Conservation (phyloP, 2,888 invertebrate species). For the Bembecia ichneumoniformis region DNA sequence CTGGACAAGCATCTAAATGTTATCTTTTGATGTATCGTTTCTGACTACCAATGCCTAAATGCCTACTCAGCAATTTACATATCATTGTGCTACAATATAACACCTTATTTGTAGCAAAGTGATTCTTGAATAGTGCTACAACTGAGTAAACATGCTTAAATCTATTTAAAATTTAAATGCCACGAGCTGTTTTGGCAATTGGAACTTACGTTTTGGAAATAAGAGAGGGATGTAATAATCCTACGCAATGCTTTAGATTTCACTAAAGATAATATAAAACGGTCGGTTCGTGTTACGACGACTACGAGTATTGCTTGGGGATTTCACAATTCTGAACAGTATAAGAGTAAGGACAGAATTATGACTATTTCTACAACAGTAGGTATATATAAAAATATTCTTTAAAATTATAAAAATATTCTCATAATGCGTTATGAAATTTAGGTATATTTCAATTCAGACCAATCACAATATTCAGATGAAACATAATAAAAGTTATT, state of each 20-base stretch:
- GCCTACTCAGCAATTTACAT: neutral
- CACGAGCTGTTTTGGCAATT: constrained; percentile 15
- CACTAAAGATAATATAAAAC: neutral
- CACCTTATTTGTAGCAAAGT: neutral
- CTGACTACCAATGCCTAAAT: neutral
- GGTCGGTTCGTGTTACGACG: too few relatives aligned
- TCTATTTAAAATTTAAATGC: constrained; percentile 19
- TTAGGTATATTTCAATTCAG: too few relatives aligned
- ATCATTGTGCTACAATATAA: neutral
- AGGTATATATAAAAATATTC: too few relatives aligned
- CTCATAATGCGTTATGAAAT: too few relatives aligned
- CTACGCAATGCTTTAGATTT: neutral
- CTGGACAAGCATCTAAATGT: neutral
- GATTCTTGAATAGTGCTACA: neutral
- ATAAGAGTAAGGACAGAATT: too few relatives aligned
- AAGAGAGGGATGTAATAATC: neutral
- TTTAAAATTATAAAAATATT: too few relatives aligned
- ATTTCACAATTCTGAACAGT: too few relatives aligned
- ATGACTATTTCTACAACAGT: too few relatives aligned
- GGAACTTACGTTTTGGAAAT: constrained; percentile 3
- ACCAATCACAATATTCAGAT: too few relatives aligned
- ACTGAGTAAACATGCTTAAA: neutral
- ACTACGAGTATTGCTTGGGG: too few relatives aligned
- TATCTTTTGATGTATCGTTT: neutral
- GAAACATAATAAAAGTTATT: too few relatives aligned